Evolutionary conservation across 2,888 invertebrate species (phyloP).

Genomic region (Yponomeuta cagnagella): DNA sequence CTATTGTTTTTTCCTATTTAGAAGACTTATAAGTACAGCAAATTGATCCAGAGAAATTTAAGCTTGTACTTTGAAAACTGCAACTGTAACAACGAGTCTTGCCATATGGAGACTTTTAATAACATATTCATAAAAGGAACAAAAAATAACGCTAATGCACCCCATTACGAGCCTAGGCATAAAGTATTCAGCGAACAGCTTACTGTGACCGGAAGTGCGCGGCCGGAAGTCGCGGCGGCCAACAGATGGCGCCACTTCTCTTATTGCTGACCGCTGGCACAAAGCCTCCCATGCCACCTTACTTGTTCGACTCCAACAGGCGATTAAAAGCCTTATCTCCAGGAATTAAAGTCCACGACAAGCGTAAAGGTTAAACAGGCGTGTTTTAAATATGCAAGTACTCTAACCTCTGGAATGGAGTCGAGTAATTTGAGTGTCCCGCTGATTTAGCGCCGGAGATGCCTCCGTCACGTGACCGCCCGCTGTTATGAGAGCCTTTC

Average conservation of each 20-base stretch:
- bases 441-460: conserved; percentile 43
- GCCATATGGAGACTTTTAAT: background rate
- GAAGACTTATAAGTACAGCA: no score
- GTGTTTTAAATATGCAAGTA: conserved; percentile 47
- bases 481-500: background rate
- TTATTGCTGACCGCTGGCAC: conserved; percentile 65
- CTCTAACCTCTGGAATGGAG: conserved; percentile 29
- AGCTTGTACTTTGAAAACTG: no score
- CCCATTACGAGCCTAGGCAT: conserved; percentile 49
- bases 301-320: background rate
- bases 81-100: background rate
- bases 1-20: no score
- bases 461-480: background rate
- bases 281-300: conserved; percentile 39
- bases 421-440: conserved; percentile 43
- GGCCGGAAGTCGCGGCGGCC: conserved; percentile 48
- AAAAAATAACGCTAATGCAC: conserved; percentile 44
- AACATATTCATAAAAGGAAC: conserved; percentile 21
- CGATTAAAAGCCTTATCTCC: conserved; percentile 6
- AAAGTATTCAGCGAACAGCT: conserved; percentile 49
- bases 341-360: conserved; percentile 26
- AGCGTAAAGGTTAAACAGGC: conserved; percentile 24
- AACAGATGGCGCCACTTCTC: conserved; percentile 66
- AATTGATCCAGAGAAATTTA: no score
- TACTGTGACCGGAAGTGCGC: conserved; percentile 47